Evolutionary conservation across 2,113 vertebrate species (phyloP), one percentile per base, ranked within the genome.

Genomic region (Todiramphus chloris): DNA sequence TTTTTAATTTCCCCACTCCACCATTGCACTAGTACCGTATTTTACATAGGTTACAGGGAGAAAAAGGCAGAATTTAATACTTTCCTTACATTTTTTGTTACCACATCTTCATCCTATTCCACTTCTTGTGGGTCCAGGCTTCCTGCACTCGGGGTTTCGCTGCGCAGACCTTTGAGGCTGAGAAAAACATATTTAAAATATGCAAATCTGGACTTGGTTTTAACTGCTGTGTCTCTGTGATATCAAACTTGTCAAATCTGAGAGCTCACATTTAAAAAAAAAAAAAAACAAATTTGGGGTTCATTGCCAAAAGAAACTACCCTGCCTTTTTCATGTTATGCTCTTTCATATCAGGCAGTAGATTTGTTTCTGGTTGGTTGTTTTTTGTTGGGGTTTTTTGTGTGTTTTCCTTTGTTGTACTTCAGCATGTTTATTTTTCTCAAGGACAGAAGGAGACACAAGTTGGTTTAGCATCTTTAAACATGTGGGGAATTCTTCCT

Each of bases 241-340:
- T 83, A 37, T 10, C 28, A n/a, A 62, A 58, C 5, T 30, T 30
- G 3, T 9, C 6, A 67, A 59, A 19, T 28, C 66, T 3, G 2
- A 56, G 63, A 73, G 50, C 67, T 85, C 10, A 8, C 33, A 18
- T 5, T 58, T 83, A 16, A 44, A 12, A 73, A 31, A 13, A 55
- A 37, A 37, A 37, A 37, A 37, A 37, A 11, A 14, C 18, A 6
- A 31, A 37, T 13, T 55, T 0, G 0, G 46, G 17, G 6, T 62
- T 66, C 31, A 3, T 27, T 67, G 72, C 53, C 19, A 6, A 37
- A 64, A 37, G 53, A 41, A 15, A 9, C 28, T 84, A 11, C 56
- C 27, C 27, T 64, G 33, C 59, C 14, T 13, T 67, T 77, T 55
- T 43, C 23, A 5, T 18, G 0, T 11, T 35, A 7, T 0, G 6